Evolutionary conservation across 1,140 invertebrate species (phyloP), one percentile per base, ranked within the genome.

Genomic region (Dufourea novaeangliae): DNA sequence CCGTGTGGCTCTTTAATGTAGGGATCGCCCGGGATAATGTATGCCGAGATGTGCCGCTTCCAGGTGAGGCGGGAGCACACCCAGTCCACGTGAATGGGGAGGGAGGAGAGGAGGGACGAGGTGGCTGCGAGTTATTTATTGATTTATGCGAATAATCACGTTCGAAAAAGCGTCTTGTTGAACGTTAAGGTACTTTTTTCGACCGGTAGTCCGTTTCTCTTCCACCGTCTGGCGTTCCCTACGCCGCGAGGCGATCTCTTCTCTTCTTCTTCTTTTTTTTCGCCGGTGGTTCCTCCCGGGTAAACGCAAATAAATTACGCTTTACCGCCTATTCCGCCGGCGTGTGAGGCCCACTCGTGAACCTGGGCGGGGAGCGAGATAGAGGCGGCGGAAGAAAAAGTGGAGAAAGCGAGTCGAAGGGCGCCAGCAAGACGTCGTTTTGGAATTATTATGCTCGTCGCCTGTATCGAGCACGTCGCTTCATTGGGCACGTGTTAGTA

Each of bases 141-240:
- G 86, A 81, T 88, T 87, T 88, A 87, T 84, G 85, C 75, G 86
- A 87, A 86, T 87, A 87, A 88, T 88, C 86, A 86, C 76, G 77
- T 86, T 86, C 82, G 86, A 87, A 87, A 87, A 87, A 87, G 79
- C 84, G 74, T 61, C 85, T 79, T 63, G 80, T 86, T 76, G 74
- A 78, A 72, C 70, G 75, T 74, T 82, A 82, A 85, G 75, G 79
- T 76, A 79, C 83, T 79, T 85, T 70, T 78, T 76, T 69, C 74
- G n/a, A 34, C 17, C 67, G 62, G 75, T 44, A 78, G 77, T 85
- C 44, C 57, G 68, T 62, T 32, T n/a, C 39, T 70, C 78, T 54
- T 72, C 6, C 39, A 54, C 59, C 41, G 44, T 69, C 66, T 69
- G 25, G 39, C 17, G 20, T 41, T 61, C 12, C 67, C 39, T 25